Percentiles rank a stretch among this genome's conserved stretches.
These are phyloP conservation scores for Chamaetylas fuelleborni DNA, from an alignment of 2,113 vertebrate species.

Conservation along the genomic window DNA sequence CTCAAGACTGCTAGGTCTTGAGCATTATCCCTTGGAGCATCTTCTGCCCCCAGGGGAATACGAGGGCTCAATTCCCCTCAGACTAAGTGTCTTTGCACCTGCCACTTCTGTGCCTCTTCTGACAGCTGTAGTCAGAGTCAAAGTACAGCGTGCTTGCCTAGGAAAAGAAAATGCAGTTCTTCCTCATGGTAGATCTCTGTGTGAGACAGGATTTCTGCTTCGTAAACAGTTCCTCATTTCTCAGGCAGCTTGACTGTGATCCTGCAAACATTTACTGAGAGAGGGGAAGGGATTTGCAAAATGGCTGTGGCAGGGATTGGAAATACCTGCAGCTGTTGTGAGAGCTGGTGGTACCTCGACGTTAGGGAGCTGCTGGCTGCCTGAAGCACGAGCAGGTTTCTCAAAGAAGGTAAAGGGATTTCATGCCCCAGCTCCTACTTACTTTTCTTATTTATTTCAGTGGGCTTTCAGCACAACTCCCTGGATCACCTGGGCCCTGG, in stretches of 20 bases:
- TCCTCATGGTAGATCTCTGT: neutral
- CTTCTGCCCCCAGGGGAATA: neutral
- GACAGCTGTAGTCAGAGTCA: neutral
- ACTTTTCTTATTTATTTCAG: neutral
- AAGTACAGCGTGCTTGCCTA: neutral
- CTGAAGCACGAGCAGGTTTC: neutral
- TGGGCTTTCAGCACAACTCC: neutral
- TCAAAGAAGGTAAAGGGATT: neutral
- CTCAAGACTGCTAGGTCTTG: rapidly evolving
- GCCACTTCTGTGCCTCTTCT: neutral
- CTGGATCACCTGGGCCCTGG: neutral
- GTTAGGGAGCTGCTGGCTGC: neutral
- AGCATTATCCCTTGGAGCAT: neutral
- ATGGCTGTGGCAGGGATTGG: neutral
- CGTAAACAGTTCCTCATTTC: neutral
- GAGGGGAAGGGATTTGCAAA: neutral
- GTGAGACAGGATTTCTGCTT: neutral
- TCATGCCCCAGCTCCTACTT: neutral
- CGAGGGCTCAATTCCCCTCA: rapidly evolving
- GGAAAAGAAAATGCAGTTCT: neutral
- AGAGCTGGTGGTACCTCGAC: neutral
- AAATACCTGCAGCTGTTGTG: neutral
- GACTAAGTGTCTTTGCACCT: neutral
- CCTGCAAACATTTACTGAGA: neutral
- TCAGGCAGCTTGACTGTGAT: neutral